Base-by-base conservation (phyloP, 1,140 invertebrate genomes). In the Drosophila nigrodunni region DNA sequence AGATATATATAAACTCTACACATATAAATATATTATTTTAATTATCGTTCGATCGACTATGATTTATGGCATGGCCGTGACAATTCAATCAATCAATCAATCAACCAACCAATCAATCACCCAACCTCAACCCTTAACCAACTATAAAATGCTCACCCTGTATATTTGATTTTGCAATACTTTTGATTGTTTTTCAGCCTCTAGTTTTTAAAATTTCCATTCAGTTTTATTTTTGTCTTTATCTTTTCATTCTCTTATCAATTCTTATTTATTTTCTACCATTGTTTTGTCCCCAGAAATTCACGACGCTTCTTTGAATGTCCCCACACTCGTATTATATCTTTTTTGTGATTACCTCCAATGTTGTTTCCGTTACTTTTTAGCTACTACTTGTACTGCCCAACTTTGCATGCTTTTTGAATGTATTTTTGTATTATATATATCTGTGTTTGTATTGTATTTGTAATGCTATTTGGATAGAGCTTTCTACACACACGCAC, bases 31-130 rank as follows among this genome's bases (percentile, higher is more conserved):
- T 71, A 47, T 54, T 47, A 39, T 68, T 55, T 66, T 52, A 50
- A 15, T 11, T 11, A 52, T 44, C 25, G 35, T 15, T 65, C 21
- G 21, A 18, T 54, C 41, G 41, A 70, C 66, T 82, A 76, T 86
- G 75, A 87, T 79, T 82, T 86, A 66, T 88, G 82, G 82, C 83
- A 88, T 88, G 83, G 83, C 82, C 82, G 76, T 72, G 73, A 79
- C 55, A 78, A 72, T 58, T 59, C 47, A 55, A 55, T 55, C 41
- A 41, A 57, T 55, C 41, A 41, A 57, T 43, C 62, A 72, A 61
- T 75, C 35, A 62, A 82, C 67, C 79, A 67, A 58, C 76, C 61
- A 64, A 60, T 70, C 54, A 58, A 82, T 77, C 80, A 78, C 62
- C 80, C 66, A 46, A 39, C 35, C 15, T 35, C 44, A 82, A 74